Evolutionary conservation across 2,113 vertebrate species (phyloP), one percentile per base, ranked within the genome.

Genomic region (Peromyscus leucopus): DNA sequence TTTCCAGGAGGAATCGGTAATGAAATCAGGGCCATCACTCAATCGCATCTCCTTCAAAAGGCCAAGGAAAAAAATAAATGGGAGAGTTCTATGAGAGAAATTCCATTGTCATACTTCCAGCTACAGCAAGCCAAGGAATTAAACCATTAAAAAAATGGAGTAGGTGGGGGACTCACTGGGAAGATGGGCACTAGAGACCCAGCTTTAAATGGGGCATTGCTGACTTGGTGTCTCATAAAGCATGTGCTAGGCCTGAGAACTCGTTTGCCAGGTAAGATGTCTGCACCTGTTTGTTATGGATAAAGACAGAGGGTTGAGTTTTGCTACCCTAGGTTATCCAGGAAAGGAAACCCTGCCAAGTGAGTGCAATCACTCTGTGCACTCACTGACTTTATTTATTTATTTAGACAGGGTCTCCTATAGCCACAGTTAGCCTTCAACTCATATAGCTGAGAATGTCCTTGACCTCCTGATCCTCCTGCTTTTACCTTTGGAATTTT

Each of bases 1-100:
- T 96, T 96, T 96, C 65, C 87, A 69, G 12, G 1, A 93, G 48
- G 94, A 98, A 97, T 95, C 97, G 90, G 83, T 90, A 98, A 98
- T 97, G 96, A 98, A 98, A 98, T 94, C 97, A 97, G 93, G 65
- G n/a, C 96, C 24, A 92, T 98, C 93, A 93, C 97, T 96, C 97
- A 97, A 72, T n/a, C 95, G 78, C 93, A 84, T 97, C 12, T 86
- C 74, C 93, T 97, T 97, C 72, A 72, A 94, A 97, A 98, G 97
- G 94, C 97, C n/a, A 22, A 97, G 96, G 95, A 95, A 65, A 85
- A 97, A 98, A 98, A 97, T 96, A 97, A 96, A 92, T 96, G 97
- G 89, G 85, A 97, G 95, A 65, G 91, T 95, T 95, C 79, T n/a
- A 46, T 61, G 46, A 94, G 55, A 95, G 51, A 93, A 97, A 92